These are phyloP conservation scores for Plutella xylostella DNA, from an alignment of 2,888 invertebrate genomes.

Conservation along the genomic window DNA sequence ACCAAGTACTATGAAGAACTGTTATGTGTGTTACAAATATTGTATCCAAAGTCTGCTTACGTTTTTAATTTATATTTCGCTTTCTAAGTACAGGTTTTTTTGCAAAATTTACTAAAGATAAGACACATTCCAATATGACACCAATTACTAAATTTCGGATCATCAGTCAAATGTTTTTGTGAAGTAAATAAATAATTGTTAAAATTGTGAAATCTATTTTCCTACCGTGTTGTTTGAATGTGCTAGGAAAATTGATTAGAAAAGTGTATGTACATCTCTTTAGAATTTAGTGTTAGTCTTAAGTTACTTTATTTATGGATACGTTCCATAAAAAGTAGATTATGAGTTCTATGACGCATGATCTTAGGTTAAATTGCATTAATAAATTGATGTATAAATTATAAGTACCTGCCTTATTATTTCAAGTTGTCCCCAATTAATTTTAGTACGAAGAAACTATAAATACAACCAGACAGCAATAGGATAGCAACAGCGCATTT, in stretches of 20 bases:
- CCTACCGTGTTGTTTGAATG: background rate
- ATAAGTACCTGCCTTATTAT: slow-evolving; percentile 18
- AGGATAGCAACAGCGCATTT: too few relatives aligned
- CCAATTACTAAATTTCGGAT: background rate
- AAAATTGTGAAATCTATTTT: background rate
- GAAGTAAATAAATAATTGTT: background rate
- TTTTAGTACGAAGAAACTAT: too few relatives aligned
- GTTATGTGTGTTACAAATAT: background rate
- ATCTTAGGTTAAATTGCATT: background rate
- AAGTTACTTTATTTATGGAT: background rate
- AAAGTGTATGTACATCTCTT: background rate
- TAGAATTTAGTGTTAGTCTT: background rate
- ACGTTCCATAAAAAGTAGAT: background rate
- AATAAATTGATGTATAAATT: background rate
- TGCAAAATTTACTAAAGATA: too few relatives aligned
- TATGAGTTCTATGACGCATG: background rate
- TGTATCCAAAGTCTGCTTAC: background rate
- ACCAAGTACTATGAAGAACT: too few relatives aligned
- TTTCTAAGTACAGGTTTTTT: background rate
- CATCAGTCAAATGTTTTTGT: background rate
- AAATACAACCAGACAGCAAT: too few relatives aligned
- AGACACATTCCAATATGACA: too few relatives aligned
- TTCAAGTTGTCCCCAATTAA: too few relatives aligned
- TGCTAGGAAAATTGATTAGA: background rate
- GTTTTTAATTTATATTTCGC: background rate